Percentiles rank a stretch among this genome's conserved stretches.
Conservation (phyloP, 2,797 vertebrate species). For the Paedocypris micromegethes region DNA sequence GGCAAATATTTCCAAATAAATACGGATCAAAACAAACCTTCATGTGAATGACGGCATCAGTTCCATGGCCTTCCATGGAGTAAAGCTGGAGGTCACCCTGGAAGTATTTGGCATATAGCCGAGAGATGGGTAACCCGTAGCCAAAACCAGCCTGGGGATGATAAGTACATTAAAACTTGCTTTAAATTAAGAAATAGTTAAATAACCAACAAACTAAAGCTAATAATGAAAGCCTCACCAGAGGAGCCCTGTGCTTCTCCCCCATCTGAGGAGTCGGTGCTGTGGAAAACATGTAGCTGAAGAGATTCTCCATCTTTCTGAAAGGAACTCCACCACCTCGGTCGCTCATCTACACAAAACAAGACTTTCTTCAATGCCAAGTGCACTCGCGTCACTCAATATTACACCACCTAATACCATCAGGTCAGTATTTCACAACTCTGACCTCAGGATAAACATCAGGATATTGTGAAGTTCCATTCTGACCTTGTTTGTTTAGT, state of each 20-base stretch:
- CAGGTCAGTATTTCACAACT: neutral
- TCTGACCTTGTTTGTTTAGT: constrained; percentile 4
- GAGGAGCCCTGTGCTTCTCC: constrained; percentile 68
- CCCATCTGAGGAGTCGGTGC: constrained; percentile 81
- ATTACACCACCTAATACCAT: too few species aligned
- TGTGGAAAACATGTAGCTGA: constrained; percentile 95
- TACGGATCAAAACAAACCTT: constrained; percentile 68
- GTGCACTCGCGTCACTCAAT: too few species aligned
- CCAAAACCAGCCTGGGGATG: constrained; percentile 83
- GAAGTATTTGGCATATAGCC: constrained; percentile 94
- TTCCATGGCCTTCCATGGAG: constrained; percentile 92
- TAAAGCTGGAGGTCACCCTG: constrained; percentile 93
- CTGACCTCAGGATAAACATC: constrained; percentile 1
- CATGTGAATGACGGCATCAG: constrained; percentile 88
- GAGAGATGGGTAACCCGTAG: constrained; percentile 89
- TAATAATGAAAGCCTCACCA: constrained; percentile 64
- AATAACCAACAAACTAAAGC: neutral
- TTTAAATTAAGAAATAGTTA: too few species aligned
- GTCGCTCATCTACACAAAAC: constrained; percentile 79
- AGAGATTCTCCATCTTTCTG: constrained; percentile 85
- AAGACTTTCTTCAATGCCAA: neutral
- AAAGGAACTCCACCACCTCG: constrained; percentile 84
- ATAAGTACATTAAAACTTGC: constrained; percentile 17
- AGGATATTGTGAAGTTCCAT: constrained; percentile 25
- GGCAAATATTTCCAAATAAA: neutral